phyloP scores from a whole-genome alignment of 2,888 invertebrate genomes.

The Sinodicranocentrus sp. region DNA sequence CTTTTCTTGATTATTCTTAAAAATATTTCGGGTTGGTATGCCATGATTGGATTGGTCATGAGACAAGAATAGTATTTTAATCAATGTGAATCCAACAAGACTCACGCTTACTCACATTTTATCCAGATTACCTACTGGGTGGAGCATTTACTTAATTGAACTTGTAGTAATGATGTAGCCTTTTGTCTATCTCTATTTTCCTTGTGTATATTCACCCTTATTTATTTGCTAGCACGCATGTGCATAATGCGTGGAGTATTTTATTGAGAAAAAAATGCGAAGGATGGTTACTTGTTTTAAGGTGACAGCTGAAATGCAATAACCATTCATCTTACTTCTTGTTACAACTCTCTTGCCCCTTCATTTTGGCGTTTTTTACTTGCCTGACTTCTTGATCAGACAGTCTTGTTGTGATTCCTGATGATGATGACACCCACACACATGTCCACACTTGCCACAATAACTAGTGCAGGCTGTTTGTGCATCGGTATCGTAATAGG shows the following conservation, averaged over 20 bases:
- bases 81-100: slow-evolving; percentile 12
- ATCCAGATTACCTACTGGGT: slow-evolving; percentile 43
- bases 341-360: slow-evolving; percentile 43
- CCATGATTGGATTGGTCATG: neutral
- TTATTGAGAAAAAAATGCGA: slow-evolving; percentile 25
- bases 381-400: slow-evolving; percentile 30
- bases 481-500: neutral
- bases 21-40: too few species aligned
- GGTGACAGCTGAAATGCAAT: slow-evolving; percentile 59
- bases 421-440: slow-evolving; percentile 47
- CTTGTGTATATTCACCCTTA: too few species aligned
- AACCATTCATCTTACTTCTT: slow-evolving; percentile 58
- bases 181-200: neutral
- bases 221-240: neutral
- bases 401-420: slow-evolving; percentile 31
- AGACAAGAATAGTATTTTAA: neutral
- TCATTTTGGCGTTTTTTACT: slow-evolving; percentile 27
- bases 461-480: too few species aligned
- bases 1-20: too few species aligned
- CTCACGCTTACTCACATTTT: slow-evolving; percentile 3
- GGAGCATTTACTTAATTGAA: slow-evolving; percentile 46
- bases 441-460: slow-evolving; percentile 9
- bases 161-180: neutral
- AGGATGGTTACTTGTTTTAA: slow-evolving; percentile 58
- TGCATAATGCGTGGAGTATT: neutral